Conservation (phyloP, 2,888 invertebrate species). For the Notodonta ziczac region DNA sequence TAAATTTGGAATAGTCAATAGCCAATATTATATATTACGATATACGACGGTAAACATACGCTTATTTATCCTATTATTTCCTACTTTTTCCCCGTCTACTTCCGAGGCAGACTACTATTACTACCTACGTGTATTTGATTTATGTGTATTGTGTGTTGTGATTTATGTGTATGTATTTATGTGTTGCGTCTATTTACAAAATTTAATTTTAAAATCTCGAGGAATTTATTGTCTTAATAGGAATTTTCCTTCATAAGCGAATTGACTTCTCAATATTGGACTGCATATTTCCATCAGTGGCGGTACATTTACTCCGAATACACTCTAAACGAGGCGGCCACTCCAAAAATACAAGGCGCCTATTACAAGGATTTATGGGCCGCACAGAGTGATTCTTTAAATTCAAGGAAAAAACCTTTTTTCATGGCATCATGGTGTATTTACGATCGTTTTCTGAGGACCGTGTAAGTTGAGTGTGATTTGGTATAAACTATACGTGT, state of each 20-base stretch:
- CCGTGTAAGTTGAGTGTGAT: slow-evolving; percentile 50
- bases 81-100: too few relatives aligned
- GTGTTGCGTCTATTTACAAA: too few relatives aligned
- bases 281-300: slow-evolving; percentile 1
- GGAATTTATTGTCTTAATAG: background rate
- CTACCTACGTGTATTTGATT: too few relatives aligned
- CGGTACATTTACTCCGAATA: slow-evolving; percentile 7
- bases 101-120: too few relatives aligned
- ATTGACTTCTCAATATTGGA: background rate
- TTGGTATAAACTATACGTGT: slow-evolving; percentile 11
- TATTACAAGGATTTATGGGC: slow-evolving; percentile 53
- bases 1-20: too few relatives aligned
- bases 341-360: slow-evolving; percentile 21
- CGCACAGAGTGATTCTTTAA: slow-evolving; percentile 44
- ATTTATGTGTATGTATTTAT: too few relatives aligned
- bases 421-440: slow-evolving; percentile 39
- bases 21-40: too few relatives aligned
- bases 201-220: too few relatives aligned
- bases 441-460: slow-evolving; percentile 13
- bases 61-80: too few relatives aligned
- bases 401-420: slow-evolving; percentile 49
- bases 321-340: slow-evolving; percentile 18
- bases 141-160: too few relatives aligned
- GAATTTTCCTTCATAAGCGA: background rate
- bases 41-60: too few relatives aligned